Evolutionary conservation across 1,140 invertebrate species (phyloP), one percentile per base, ranked within the genome.

Genomic region (Octopus sinensis): DNA sequence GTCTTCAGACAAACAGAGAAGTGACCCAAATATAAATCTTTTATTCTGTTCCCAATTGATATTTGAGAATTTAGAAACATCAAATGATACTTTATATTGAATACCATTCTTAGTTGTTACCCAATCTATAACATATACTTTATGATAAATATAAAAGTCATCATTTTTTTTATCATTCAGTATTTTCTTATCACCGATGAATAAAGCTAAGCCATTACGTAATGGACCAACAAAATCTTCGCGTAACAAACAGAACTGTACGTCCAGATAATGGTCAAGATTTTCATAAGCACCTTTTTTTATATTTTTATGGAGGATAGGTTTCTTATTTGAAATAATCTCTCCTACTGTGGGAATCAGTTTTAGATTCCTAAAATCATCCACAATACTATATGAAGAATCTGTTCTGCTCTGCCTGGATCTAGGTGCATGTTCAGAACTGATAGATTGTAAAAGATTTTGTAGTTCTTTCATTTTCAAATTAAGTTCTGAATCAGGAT

Each of bases 251-350:
- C 94, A 90, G 86, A 95, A 95, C 84, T 96, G 95, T 0, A 94
- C 92, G 85, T 95, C 94, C 12, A 96, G 88, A 87, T 96, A 96
- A 84, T 95, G 93, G 53, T 94, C 91, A 0, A 93, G 90, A 87
- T 92, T 89, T 6, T 89, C 84, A 88, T 95, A 96, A 0, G 89
- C 85, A 4, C 94, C 94, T 54, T 92, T 84, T 0, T 92, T 86
- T 73, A 93, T 92, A 87, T 94, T 95, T 12, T 92, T 89, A 4
- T 93, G 89, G 10, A 94, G 83, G 88, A 92, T 93, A 30, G 90
- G 86, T 71, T 83, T 82, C 54, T 86, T 78, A 30, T 86, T 79
- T 17, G 83, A 78, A 7, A 86, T 80, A 51, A 91, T 81, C 78
- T 91, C 90, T 30, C 78, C 77, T 4, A 81, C 79, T 12, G 82